Base-by-base conservation (phyloP, 2,888 invertebrate genomes). In the Hydrotaea diabolus region DNA sequence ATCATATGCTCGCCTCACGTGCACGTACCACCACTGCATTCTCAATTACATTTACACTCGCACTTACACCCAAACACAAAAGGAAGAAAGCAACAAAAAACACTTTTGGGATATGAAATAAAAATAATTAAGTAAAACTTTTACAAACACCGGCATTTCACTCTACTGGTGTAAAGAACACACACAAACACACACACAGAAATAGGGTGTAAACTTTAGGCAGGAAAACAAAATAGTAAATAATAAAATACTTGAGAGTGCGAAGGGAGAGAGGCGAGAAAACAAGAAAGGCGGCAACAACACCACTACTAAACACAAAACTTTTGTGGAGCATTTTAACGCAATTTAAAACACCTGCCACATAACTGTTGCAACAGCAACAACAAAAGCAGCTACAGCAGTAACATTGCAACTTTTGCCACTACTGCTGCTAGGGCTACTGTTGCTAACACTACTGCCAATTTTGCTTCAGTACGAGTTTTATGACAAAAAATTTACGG, bases 321-420 rank as follows among this genome's bases (percentile, higher is more conserved):
- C 21, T 82, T 85, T 85, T 69, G 66, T 69, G 39, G 26, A 83
- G 59, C 83, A 82, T 85, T 86, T 86, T 80, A 86, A 85, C 79
- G 80, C 83, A 83, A 85, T 86, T 86, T 83, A 80, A 85, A 77
- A 85, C 86, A 86, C 83, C 86, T 86, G 86, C 85, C 82, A 69
- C 85, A 76, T 55, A 82, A 82, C 64, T 76, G 79, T 76, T 73
- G 77, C 85, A 82, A 77, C 78, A 79, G 3, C 55, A 55, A 71
- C 62, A 74, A n/a, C n/a, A n/a, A n/a, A n/a, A n/a, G n/a, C n/a
- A n/a, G n/a, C n/a, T n/a, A n/a, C n/a, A n/a, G n/a, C 78, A 79
- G 3, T 36, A 55, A 71, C 62, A 74, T 17, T 64, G 46, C 77
- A n/a, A 62, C n/a, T 62, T 62, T 62, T n/a, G 31, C 59, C 23